Percentiles rank a stretch among this genome's conserved stretches.
phyloP scores from a whole-genome alignment of 2,113 vertebrate genomes.

The Tor tambroides region DNA sequence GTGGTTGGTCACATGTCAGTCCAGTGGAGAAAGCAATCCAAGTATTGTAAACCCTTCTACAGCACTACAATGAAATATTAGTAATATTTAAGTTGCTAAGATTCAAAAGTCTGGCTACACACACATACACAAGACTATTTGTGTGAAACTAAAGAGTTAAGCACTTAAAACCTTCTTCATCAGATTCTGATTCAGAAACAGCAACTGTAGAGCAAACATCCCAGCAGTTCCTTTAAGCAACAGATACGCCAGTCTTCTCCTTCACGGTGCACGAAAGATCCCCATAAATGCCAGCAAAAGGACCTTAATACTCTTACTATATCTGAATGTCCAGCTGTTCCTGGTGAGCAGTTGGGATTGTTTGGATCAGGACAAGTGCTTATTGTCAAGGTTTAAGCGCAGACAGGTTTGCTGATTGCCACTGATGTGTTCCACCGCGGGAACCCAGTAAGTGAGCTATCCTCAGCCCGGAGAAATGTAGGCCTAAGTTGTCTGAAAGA shows the following conservation, averaged over 20 bases:
- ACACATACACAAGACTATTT: background rate
- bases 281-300: background rate
- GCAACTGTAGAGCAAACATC: background rate
- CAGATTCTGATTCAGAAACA: background rate
- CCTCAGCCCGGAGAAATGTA: conserved; percentile 15
- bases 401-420: conserved; percentile 28
- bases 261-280: background rate
- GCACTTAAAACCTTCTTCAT: background rate
- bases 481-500: background rate
- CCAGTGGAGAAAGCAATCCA: too few relatives aligned
- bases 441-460: conserved; percentile 26
- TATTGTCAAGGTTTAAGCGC: conserved; percentile 15
- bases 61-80: too few relatives aligned
- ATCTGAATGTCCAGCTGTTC: conserved; percentile 36
- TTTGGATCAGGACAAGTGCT: conserved; percentile 31
- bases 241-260: background rate
- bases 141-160: background rate
- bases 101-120: background rate
- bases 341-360: background rate
- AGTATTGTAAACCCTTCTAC: too few relatives aligned
- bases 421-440: conserved; percentile 19
- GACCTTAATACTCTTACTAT: conserved; percentile 12
- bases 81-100: background rate
- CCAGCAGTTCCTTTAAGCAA: background rate
- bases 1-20: too few relatives aligned